These are phyloP conservation scores for Microcebus griseorufus DNA, from an alignment of 2,113 vertebrate species.

Conservation along the genomic window DNA sequence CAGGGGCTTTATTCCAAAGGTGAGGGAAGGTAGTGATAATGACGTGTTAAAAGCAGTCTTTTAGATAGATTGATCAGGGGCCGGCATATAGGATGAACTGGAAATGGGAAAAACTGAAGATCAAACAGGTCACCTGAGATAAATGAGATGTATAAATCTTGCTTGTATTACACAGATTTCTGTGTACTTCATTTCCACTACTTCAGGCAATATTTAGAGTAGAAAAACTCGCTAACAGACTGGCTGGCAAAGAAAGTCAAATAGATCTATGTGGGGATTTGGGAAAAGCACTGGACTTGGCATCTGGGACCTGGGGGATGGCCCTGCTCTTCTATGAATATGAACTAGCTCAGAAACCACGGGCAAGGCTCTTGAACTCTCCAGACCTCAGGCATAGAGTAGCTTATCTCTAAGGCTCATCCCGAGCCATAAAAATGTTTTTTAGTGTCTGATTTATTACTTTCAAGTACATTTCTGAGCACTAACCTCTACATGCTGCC, in stretches of 20 bases:
- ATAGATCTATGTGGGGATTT: background rate
- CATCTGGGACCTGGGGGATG: background rate
- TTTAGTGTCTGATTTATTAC: constrained; percentile 42
- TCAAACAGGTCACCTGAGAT: background rate
- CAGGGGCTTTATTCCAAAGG: background rate
- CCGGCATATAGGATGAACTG: background rate
- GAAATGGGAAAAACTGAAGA: background rate
- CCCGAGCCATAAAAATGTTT: background rate
- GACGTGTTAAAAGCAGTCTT: background rate
- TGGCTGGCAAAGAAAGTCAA: background rate
- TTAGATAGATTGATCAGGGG: background rate
- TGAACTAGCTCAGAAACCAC: background rate
- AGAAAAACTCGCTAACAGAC: background rate
- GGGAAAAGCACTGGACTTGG: background rate
- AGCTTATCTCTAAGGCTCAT: background rate
- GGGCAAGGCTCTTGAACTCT: background rate
- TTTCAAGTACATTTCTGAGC: constrained; percentile 45
- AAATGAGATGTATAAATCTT: background rate
- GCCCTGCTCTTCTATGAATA: background rate
- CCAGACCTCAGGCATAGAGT: background rate
- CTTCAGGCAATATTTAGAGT: constrained; percentile 6
- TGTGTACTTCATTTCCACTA: background rate
- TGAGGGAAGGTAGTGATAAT: background rate
- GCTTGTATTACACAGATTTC: constrained; percentile 36
- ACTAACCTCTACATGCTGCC: constrained; percentile 36